phyloP scores from a whole-genome alignment of 1,140 invertebrate genomes.

The Drosophila nasuta region DNA sequence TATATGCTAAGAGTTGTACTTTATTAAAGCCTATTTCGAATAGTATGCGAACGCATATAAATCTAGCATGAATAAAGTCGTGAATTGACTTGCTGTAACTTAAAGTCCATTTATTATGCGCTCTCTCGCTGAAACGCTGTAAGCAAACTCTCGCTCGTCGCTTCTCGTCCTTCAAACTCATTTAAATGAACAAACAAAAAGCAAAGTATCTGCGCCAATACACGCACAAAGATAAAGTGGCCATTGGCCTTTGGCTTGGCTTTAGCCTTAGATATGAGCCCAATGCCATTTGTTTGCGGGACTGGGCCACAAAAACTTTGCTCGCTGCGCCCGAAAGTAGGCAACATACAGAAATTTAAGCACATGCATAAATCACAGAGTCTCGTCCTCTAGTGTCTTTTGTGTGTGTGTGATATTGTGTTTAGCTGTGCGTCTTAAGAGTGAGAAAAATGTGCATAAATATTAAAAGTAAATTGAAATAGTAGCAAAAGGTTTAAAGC shows the following conservation, averaged over 20 bases:
- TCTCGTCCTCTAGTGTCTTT: no score
- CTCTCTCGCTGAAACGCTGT: neutral
- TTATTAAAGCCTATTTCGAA: neutral
- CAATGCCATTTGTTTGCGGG: constrained; percentile 16
- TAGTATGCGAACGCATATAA: neutral
- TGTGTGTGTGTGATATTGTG: neutral
- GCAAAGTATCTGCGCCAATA: constrained; percentile 21
- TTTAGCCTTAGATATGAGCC: constrained; percentile 16
- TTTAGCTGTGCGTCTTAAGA: neutral
- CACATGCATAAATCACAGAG: constrained; percentile 62
- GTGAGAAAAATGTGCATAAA: constrained; percentile 40
- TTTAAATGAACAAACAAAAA: constrained; percentile 33
- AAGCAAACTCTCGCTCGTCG: neutral
- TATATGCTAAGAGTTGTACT: neutral
- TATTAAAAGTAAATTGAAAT: constrained; percentile 44
- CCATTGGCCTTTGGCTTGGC: constrained; percentile 30
- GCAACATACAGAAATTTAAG: constrained; percentile 55
- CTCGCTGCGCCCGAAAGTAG: constrained; percentile 22
- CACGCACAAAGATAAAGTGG: constrained; percentile 34
- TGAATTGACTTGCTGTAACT: neutral
- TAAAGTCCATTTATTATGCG: constrained; percentile 19
- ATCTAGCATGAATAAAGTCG: neutral
- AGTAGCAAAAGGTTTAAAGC: constrained; percentile 46
- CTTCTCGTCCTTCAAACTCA: neutral
- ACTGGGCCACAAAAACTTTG: constrained; percentile 27